Conservation (phyloP, 2,888 invertebrate genomes). For the Orchestes rusci region DNA sequence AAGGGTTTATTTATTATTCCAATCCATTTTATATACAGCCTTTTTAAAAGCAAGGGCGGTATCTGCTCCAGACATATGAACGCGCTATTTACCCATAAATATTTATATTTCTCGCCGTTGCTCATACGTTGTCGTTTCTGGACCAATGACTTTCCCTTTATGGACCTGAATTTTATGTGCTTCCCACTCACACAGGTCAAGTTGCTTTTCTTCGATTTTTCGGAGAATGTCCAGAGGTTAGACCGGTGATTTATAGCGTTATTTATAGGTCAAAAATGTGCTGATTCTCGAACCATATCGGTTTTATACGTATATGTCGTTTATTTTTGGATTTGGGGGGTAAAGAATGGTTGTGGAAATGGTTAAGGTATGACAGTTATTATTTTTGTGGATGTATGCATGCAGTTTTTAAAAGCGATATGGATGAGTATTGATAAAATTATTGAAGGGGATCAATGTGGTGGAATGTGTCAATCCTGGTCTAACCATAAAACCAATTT, state of each 20-base stretch:
- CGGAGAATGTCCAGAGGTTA: constrained; percentile 13
- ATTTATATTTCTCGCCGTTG: constrained; percentile 15
- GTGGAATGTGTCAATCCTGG: too few species aligned
- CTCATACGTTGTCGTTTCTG: constrained; percentile 15
- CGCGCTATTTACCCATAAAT: constrained; percentile 19
- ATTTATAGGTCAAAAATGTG: background rate
- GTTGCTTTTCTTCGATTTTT: too few species aligned
- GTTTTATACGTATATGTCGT: background rate
- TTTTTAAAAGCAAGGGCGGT: constrained; percentile 5
- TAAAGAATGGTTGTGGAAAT: too few species aligned
- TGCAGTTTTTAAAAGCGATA: too few species aligned
- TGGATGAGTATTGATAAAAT: too few species aligned
- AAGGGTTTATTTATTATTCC: constrained; percentile 7
- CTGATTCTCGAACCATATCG: background rate
- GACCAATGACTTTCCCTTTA: constrained; percentile 10
- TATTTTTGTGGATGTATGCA: too few species aligned
- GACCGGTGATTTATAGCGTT: constrained; percentile 9
- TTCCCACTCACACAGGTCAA: too few species aligned
- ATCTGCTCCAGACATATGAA: constrained; percentile 13
- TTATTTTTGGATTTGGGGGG: too few species aligned
- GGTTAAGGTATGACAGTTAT: too few species aligned
- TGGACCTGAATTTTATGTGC: constrained; percentile 13
- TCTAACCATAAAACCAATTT: too few species aligned
- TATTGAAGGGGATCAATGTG: too few species aligned
- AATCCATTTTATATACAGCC: constrained; percentile 8